Base-by-base conservation (phyloP, 2,888 invertebrate species). In the Axea sp. region DNA sequence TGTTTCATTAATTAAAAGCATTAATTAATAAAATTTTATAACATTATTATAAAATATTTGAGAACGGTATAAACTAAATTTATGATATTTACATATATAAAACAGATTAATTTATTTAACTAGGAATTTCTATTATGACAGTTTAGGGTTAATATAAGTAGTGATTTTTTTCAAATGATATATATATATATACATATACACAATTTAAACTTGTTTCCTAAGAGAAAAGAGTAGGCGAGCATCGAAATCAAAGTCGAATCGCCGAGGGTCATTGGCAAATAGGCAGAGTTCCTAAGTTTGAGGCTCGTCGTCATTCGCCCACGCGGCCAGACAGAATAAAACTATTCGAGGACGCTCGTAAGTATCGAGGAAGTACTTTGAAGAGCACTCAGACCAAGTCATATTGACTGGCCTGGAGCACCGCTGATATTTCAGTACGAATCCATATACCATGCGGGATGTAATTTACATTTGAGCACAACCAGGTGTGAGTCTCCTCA, bases 271-370 rank as follows among this genome's bases (percentile, higher is more conserved):
- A 80, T 79, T 81, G 80, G 77, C 79, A 79, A 80, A 79, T 79
- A 77, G 78, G 77, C 79, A 79, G 80, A 80, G 81, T 59, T 76
- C 76, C 78, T 78, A 79, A 81, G 80, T 77, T 79, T 75, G 75
- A 72, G 75, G 73, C 68, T 78, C 69, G 78, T 75, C 77, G 76
- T 77, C 79, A 76, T 74, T 75, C 85, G 81, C 85, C 84, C 81
- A 85, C 85, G 81, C 83, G 73, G 71, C 81, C 82, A 86, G 86
- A 86, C 84, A 85, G 81, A 86, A 86, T 85, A 86, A 86, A 84
- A 85, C 84, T 83, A 84, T 81, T 78, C 80, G 80, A 79, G 80
- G 80, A 82, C 80, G 83, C 76, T 81, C 79, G 81, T 82, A 83
- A 86, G 83, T 85, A 84, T 83, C 79, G 80, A 82, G 83, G 82